phyloP scores from a whole-genome alignment of 2,113 vertebrate genomes.

The Naja naja region DNA sequence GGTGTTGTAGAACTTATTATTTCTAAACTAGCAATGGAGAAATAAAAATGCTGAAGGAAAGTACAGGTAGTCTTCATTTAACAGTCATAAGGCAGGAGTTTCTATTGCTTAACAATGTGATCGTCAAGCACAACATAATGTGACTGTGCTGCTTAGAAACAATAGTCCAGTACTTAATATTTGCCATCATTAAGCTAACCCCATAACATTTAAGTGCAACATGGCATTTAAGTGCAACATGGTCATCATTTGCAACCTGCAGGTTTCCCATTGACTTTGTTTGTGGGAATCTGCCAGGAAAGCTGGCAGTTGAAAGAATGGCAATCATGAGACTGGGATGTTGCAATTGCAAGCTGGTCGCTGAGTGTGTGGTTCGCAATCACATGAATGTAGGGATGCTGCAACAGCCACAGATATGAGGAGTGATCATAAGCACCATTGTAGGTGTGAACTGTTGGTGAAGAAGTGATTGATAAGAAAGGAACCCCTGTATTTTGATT shows the following conservation, averaged over 20 bases:
- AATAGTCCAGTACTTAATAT: background rate
- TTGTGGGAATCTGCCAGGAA: background rate
- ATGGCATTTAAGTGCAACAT: background rate
- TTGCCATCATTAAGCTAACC: background rate
- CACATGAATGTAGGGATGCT: background rate
- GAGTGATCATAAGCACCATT: background rate
- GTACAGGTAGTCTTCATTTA: background rate
- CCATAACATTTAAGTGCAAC: background rate
- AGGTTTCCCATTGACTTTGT: background rate
- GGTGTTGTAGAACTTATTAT: background rate
- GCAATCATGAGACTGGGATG: background rate
- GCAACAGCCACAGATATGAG: background rate
- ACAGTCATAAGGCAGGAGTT: background rate
- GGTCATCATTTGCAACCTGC: background rate
- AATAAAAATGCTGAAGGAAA: background rate
- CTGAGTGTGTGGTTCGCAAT: background rate
- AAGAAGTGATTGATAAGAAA: background rate
- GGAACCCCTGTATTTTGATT: background rate
- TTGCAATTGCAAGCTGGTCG: background rate
- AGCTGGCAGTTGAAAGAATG: background rate
- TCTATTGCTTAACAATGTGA: background rate
- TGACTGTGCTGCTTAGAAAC: background rate
- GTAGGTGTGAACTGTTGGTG: background rate
- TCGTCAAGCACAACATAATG: background rate
- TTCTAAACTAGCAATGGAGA: background rate